Evolutionary conservation across 2,797 vertebrate genomes (phyloP).

Genomic region (Anabas testudineus): DNA sequence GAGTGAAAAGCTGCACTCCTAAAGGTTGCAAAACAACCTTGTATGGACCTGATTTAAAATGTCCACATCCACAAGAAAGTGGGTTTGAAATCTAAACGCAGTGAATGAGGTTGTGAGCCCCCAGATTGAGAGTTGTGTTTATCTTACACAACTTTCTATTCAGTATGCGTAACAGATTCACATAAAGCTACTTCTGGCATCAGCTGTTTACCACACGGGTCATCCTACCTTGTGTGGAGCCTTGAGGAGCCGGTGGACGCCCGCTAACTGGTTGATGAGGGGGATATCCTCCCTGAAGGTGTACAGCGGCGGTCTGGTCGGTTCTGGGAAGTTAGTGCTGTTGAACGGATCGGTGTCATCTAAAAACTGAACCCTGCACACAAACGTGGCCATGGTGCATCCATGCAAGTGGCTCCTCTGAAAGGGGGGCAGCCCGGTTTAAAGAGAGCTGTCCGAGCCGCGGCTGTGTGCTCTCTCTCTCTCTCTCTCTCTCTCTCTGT

Average conservation of each 20-base stretch:
- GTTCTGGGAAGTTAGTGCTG: conserved; percentile 94
- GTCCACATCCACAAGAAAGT: not conserved
- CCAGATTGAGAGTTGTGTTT: not conserved
- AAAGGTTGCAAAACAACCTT: conserved; percentile 23
- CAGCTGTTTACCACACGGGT: conserved; percentile 11
- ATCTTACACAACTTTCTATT: not conserved
- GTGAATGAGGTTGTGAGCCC: too few species aligned
- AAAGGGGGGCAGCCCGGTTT: conserved; percentile 43
- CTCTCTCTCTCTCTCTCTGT: too few species aligned
- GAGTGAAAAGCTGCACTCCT: conserved; percentile 25
- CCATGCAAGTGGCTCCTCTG: conserved; percentile 82
- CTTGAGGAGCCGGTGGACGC: conserved; percentile 91
- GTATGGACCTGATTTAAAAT: not conserved
- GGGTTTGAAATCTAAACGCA: not conserved
- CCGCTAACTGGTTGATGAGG: conserved; percentile 91
- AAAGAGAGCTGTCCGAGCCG: conserved; percentile 25
- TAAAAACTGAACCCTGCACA: conserved; percentile 94
- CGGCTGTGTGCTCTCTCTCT: conserved; percentile 12
- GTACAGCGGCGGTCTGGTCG: conserved; percentile 91
- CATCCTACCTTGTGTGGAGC: conserved; percentile 92
- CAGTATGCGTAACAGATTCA: not conserved
- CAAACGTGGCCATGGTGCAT: conserved; percentile 90
- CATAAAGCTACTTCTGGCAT: not conserved
- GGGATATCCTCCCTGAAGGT: conserved; percentile 92
- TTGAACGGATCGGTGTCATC: conserved; percentile 96